phyloP scores from a whole-genome alignment of 2,797 vertebrate genomes.

The Xerus rutilus region DNA sequence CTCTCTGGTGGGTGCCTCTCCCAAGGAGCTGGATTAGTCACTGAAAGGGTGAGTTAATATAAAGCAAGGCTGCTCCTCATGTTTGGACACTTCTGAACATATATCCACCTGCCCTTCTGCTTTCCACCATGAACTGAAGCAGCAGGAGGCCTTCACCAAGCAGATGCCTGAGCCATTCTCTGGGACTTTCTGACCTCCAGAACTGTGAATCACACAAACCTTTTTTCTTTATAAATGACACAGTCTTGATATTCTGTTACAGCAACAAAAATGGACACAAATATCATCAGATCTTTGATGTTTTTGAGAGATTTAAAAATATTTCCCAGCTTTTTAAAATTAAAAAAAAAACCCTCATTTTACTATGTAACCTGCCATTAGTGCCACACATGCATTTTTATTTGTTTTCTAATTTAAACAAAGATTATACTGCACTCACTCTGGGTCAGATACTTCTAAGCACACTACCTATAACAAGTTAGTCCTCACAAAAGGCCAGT shows the following conservation, averaged over 20 bases:
- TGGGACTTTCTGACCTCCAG: too few species aligned
- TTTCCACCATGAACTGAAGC: background rate
- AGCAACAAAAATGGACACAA: background rate
- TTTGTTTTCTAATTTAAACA: background rate
- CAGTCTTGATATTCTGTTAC: too few species aligned
- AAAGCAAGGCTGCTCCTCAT: background rate
- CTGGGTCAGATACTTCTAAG: background rate
- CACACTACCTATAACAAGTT: background rate
- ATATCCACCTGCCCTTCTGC: background rate
- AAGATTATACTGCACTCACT: too few species aligned
- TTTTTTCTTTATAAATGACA: too few species aligned
- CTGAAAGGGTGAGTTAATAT: background rate
- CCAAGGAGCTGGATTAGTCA: background rate
- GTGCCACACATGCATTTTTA: background rate
- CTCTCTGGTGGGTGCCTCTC: background rate
- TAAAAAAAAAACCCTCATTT: background rate
- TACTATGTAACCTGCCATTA: background rate
- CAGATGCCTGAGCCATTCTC: background rate
- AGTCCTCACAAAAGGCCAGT: background rate
- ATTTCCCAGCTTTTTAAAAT: background rate
- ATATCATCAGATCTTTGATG: background rate
- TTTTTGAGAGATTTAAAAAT: background rate
- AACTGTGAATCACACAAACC: too few species aligned
- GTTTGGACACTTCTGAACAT: background rate
- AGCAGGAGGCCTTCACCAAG: background rate